A percentile compares a stretch with the other conserved stretches of the same genome.
Evolutionary conservation across 92 coral and sea anemone genomes (phyloP).

Genomic region (Diadumene lineata): DNA sequence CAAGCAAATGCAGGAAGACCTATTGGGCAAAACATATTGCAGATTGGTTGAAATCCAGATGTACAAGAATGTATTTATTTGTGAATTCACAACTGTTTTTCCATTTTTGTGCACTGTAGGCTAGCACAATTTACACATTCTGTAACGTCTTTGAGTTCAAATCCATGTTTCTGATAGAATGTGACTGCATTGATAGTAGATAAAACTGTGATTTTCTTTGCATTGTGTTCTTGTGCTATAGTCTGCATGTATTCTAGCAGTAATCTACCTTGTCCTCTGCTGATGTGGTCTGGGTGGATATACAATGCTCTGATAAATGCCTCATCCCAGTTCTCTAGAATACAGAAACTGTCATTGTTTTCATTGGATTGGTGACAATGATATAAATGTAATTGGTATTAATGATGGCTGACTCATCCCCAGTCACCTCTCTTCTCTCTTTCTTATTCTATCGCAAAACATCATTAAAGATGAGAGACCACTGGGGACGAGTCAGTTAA

Average conservation of each 20-base stretch:
- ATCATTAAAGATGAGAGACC: neutral
- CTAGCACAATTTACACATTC: conserved; percentile 17
- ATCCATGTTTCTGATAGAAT: conserved; percentile 76
- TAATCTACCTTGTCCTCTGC: conserved; percentile 59
- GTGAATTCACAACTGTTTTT: neutral
- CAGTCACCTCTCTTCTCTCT: too few species aligned
- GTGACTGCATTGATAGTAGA: conserved; percentile 80
- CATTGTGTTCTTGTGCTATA: conserved; percentile 45
- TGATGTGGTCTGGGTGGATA: conserved; percentile 63
- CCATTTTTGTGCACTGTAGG: conserved; percentile 16
- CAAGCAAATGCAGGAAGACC: too few species aligned
- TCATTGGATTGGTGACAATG: neutral
- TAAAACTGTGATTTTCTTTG: conserved; percentile 39
- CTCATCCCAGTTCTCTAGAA: conserved; percentile 12
- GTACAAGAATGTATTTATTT: neutral
- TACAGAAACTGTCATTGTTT: neutral
- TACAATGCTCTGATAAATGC: conserved; percentile 59
- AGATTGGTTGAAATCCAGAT: too few species aligned
- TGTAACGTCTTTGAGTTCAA: conserved; percentile 14
- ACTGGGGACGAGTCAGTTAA: neutral
- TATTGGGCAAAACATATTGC: too few species aligned
- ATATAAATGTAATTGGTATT: neutral
- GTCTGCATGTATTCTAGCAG: conserved; percentile 57
- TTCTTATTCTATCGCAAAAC: neutral
- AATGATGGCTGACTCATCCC: neutral